Evolutionary conservation across 2,888 invertebrate species (phyloP).

Genomic region (Schizotus pectinicornis): DNA sequence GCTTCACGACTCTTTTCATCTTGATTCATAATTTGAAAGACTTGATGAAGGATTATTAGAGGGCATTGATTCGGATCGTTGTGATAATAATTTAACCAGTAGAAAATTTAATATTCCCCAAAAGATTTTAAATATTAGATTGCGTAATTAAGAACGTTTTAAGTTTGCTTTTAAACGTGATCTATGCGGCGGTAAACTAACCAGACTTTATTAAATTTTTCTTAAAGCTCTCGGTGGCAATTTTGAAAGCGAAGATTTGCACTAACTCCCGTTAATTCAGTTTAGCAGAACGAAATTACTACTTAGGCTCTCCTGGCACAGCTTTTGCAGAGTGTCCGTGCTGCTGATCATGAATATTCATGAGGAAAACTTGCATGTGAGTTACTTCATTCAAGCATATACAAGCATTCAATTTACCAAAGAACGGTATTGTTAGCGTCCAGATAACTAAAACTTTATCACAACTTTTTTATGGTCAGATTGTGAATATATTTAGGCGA

Average conservation of each 20-base stretch:
- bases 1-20: no score
- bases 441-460: slow-evolving; percentile 38
- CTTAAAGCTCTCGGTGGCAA: slow-evolving; percentile 17
- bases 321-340: slow-evolving; percentile 42
- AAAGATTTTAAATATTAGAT: no score
- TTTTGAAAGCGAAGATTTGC: slow-evolving; percentile 36
- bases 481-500: neutral
- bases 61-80: no score
- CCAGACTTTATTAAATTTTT: slow-evolving; percentile 21
- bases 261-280: slow-evolving; percentile 43
- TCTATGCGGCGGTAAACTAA: no score
- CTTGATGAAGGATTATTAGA: no score
- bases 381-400: slow-evolving; percentile 39
- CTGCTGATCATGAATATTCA: slow-evolving; percentile 44
- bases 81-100: no score
- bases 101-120: no score
- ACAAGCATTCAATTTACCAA: slow-evolving; percentile 34
- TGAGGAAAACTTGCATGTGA: slow-evolving; percentile 38
- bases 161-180: no score
- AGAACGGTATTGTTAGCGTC: slow-evolving; percentile 32
- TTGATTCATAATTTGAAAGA: no score
- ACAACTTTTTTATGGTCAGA: neutral
- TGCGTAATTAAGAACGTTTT: no score
- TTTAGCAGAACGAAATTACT: slow-evolving; percentile 46
- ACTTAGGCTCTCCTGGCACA: slow-evolving; percentile 44